A percentile compares a stretch with the other conserved stretches of the same genome.
These are phyloP conservation scores for Hipparchia semele DNA, from an alignment of 2,888 invertebrate genomes.

Conservation along the genomic window DNA sequence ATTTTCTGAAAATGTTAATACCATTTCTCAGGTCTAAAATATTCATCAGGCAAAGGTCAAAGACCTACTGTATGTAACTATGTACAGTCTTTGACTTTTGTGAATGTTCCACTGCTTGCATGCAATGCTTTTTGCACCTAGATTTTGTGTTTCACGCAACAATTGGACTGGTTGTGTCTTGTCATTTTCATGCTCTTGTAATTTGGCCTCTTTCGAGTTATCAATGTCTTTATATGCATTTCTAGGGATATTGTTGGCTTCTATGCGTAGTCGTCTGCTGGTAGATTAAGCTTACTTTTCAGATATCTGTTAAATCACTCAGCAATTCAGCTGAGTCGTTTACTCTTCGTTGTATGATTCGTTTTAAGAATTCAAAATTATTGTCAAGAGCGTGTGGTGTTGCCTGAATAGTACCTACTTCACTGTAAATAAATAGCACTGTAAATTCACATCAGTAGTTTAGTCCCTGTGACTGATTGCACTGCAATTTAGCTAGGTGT, in stretches of 20 bases:
- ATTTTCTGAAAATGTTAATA: constrained; percentile 61
- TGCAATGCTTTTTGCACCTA: constrained; percentile 70
- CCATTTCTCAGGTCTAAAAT: constrained; percentile 48
- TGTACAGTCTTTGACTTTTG: constrained; percentile 52
- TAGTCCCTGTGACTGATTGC: constrained; percentile 45
- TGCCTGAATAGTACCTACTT: constrained; percentile 23
- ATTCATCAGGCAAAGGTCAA: constrained; percentile 52
- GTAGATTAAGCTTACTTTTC: constrained; percentile 56
- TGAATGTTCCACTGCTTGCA: constrained; percentile 58
- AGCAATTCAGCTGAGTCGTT: constrained; percentile 20
- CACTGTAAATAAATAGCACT: constrained; percentile 52
- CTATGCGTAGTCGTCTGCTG: constrained; percentile 61
- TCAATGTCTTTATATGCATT: constrained; percentile 50
- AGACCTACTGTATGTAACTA: constrained; percentile 34
- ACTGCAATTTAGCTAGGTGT: constrained; percentile 52
- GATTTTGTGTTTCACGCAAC: constrained; percentile 59
- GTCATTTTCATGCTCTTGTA: constrained; percentile 68
- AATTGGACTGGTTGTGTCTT: constrained; percentile 70
- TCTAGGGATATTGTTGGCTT: constrained; percentile 61
- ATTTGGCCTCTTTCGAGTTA: constrained; percentile 64
- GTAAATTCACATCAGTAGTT: constrained; percentile 50
- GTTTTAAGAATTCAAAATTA: constrained; percentile 31
- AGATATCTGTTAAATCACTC: constrained; percentile 47
- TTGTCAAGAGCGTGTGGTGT: constrained; percentile 34
- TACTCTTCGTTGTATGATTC: constrained; percentile 39